Conservation (phyloP, 1,140 invertebrate species). For the Macrotrachela quadricornifera region DNA sequence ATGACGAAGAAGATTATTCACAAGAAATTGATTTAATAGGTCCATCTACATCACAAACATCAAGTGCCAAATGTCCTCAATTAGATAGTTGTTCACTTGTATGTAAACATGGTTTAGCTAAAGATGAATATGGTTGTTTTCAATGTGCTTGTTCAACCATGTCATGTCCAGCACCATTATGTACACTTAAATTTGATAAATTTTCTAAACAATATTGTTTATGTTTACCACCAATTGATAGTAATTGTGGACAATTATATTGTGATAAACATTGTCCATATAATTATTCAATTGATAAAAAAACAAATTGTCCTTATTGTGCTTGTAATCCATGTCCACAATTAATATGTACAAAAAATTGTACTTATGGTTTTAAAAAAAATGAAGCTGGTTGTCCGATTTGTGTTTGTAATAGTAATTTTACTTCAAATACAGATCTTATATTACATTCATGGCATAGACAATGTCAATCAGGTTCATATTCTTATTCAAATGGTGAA, state of each 20-base stretch:
- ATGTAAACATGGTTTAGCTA: too few species aligned
- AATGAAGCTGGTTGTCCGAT: conserved; percentile 33
- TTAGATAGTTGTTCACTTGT: too few species aligned
- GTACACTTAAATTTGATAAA: conserved; percentile 22
- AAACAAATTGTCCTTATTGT: conserved; percentile 14
- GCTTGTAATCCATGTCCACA: conserved; percentile 14
- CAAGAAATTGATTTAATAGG: too few species aligned
- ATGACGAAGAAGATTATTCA: conserved; percentile 10
- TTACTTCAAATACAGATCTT: conserved; percentile 12
- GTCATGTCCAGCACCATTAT: too few species aligned
- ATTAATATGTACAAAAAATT: conserved; percentile 30
- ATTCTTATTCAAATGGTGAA: conserved; percentile 24
- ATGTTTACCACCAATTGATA: conserved; percentile 17
- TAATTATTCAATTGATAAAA: too few species aligned
- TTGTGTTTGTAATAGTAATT: conserved; percentile 32
- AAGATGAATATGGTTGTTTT: background rate
- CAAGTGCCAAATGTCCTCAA: too few species aligned
- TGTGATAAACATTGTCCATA: too few species aligned
- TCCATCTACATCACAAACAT: too few species aligned
- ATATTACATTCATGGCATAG: conserved; percentile 9
- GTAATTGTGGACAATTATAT: conserved; percentile 6
- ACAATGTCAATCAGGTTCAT: conserved; percentile 15
- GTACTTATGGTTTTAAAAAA: conserved; percentile 28
- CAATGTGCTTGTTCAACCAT: too few species aligned
- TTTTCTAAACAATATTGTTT: conserved; percentile 17